A percentile compares a stretch with the other conserved stretches of the same genome.
Conservation (phyloP, 2,888 invertebrate species). For the Didymodactylos carnosus region DNA sequence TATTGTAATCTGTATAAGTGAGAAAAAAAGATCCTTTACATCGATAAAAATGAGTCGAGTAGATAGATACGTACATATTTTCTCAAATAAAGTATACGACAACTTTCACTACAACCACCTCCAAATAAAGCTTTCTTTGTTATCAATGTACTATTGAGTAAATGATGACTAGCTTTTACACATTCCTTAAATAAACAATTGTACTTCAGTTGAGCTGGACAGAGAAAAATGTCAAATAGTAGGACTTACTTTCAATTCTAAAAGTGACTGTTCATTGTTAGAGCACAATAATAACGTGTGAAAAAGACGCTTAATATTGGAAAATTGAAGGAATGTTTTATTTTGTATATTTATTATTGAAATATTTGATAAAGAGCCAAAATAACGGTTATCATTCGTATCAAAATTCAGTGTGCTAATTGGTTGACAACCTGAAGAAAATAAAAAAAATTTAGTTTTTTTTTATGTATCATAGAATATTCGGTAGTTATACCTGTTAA, state of each 20-base stretch:
- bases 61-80: background rate
- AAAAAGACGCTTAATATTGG: background rate
- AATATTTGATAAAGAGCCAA: background rate
- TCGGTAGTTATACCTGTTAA: background rate
- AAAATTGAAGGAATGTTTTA: background rate
- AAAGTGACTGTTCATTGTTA: background rate
- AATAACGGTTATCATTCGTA: background rate
- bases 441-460: too few relatives aligned
- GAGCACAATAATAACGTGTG: background rate
- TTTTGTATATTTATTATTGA: background rate
- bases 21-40: too few relatives aligned
- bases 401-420: background rate
- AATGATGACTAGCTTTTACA: background rate
- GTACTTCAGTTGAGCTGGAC: too few relatives aligned
- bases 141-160: background rate
- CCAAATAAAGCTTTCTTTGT: background rate
- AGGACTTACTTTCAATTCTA: background rate
- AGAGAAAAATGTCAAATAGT: background rate
- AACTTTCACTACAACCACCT: background rate
- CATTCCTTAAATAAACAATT: too few relatives aligned
- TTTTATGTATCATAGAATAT: background rate
- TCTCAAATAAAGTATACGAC: background rate
- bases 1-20: too few relatives aligned
- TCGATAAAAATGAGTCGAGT: too few relatives aligned
- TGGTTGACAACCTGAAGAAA: background rate